A percentile compares a stretch with the other conserved stretches of the same genome.
Evolutionary conservation across 1,140 invertebrate species (phyloP).

Genomic region (Melitaea cinxia): DNA sequence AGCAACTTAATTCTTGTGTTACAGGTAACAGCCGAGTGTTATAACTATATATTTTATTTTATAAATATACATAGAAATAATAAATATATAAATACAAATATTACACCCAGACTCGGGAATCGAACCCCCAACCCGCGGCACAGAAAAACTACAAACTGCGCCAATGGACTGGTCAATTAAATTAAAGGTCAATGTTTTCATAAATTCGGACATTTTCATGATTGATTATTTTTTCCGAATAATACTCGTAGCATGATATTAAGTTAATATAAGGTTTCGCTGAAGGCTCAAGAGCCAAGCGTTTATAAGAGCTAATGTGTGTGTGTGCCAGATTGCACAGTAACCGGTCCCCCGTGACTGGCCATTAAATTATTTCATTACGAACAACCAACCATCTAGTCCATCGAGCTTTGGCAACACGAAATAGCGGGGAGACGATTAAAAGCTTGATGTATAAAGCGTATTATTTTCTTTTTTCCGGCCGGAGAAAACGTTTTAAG

Average conservation of each 20-base stretch:
- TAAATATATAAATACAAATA: too few relatives aligned
- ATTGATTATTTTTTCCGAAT: slow-evolving; percentile 65
- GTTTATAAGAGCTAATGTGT: slow-evolving; percentile 48
- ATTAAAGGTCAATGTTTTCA: slow-evolving; percentile 40
- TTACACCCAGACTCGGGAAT: too few relatives aligned
- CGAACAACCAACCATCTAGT: slow-evolving; percentile 31
- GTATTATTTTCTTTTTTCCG: slow-evolving; percentile 9
- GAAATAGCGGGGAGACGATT: slow-evolving; percentile 24
- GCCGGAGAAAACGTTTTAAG: slow-evolving; percentile 17
- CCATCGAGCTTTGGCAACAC: slow-evolving; percentile 5
- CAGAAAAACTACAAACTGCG: too few relatives aligned
- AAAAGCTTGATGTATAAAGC: slow-evolving; percentile 26
- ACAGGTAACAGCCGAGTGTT: too few relatives aligned
- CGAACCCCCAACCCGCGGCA: too few relatives aligned
- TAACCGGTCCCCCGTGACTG: slow-evolving; percentile 49
- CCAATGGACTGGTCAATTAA: too few relatives aligned
- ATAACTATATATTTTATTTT: too few relatives aligned
- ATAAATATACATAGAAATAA: too few relatives aligned
- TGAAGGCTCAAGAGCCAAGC: slow-evolving; percentile 48
- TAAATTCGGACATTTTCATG: slow-evolving; percentile 68
- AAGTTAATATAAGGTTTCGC: slow-evolving; percentile 63
- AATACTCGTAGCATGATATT: slow-evolving; percentile 57
- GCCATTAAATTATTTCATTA: slow-evolving; percentile 54
- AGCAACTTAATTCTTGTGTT: too few relatives aligned
- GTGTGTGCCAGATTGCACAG: slow-evolving; percentile 60